Conservation (phyloP, 30 jellyfish, hydroid and myxozoan species). For the Haliclystus octoradiatus region DNA sequence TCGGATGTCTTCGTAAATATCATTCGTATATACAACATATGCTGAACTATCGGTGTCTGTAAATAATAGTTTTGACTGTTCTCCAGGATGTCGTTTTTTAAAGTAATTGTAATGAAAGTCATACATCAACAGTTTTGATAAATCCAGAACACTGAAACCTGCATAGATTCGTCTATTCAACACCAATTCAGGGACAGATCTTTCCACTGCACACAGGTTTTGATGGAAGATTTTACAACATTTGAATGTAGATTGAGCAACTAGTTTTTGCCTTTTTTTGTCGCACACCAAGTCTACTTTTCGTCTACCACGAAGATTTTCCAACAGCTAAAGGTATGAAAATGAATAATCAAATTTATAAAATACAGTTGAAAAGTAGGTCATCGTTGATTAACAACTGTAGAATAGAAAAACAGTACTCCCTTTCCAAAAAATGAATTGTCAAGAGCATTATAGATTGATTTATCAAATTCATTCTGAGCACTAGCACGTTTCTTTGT, state of each 20-base stretch:
- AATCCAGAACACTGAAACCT: constrained; percentile 37
- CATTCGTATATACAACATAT: constrained; percentile 57
- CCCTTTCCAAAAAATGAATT: constrained; percentile 40
- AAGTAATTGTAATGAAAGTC: too few species aligned
- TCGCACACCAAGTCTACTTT: too few species aligned
- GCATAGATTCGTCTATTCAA: constrained; percentile 41
- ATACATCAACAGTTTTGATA: constrained; percentile 27
- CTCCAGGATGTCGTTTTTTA: constrained; percentile 15
- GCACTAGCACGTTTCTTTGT: constrained; percentile 22
- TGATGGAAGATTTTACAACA: constrained; percentile 22
- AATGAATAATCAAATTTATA: too few species aligned
- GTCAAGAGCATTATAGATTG: constrained; percentile 29
- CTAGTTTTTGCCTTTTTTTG: constrained; percentile 2
- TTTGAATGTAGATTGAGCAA: constrained; percentile 24
- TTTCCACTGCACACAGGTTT: constrained; percentile 28
- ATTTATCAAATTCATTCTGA: constrained; percentile 36
- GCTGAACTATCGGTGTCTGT: constrained; percentile 67
- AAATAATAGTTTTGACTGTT: constrained; percentile 19
- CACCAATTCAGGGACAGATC: constrained; percentile 4
- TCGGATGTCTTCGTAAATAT: constrained; percentile 25
- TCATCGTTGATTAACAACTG: too few species aligned
- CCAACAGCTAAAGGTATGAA: too few species aligned
- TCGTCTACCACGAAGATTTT: too few species aligned
- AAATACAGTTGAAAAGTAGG: too few species aligned
- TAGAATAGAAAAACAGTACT: too few species aligned